Base-by-base conservation (phyloP, 2,888 invertebrate species). In the Emmelina monodactyla region DNA sequence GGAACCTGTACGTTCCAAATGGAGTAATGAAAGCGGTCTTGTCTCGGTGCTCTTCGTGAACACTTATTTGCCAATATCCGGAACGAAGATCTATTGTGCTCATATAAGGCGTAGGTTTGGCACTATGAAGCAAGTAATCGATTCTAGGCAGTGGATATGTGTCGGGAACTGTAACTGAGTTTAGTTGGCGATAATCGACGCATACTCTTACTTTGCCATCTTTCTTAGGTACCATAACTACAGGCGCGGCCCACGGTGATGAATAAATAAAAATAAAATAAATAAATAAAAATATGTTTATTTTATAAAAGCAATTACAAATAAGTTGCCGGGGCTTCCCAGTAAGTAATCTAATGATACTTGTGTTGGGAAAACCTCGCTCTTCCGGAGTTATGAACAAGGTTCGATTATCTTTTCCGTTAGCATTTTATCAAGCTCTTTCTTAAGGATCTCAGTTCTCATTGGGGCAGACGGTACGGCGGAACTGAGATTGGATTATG, bases 11-110 rank as follows among this genome's bases (percentile, higher is more conserved):
- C 1, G 51, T 46, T 2, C 59, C 59, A 34, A 57, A 56, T 1
- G 55, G 55, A 4, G 55, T 51, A 3, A 55, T 46, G 28, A 58
- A 60, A 0, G 49, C 49, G 0, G 58, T 60, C 33, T 58, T 58
- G 1, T 44, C 36, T 37, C 42, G 46, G 30, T 59, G 50, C 32
- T 39, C 40, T 12, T 49, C 40, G 5, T 31, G 31, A 2, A 47
- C 34, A 12, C 37, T 40, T 1, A 53, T 39, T 25, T 53, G 53
- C 47, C 49, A 51, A 19, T 52, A 53, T 0, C 53, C 53, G 2
- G 53, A 37, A 5, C 39, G 33, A 0, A 58, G 31, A 34, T 54
- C 52, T 1, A 56, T n/a, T 3, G 47, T 42, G 1, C 45, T 38
- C 52, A 55, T 55, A 16, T 25, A 53, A 1, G 45, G 40, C 0